These are phyloP conservation scores for Geodia barretti DNA, from an alignment of 37 sponge, comb jelly and placozoan species.

Conservation along the genomic window DNA sequence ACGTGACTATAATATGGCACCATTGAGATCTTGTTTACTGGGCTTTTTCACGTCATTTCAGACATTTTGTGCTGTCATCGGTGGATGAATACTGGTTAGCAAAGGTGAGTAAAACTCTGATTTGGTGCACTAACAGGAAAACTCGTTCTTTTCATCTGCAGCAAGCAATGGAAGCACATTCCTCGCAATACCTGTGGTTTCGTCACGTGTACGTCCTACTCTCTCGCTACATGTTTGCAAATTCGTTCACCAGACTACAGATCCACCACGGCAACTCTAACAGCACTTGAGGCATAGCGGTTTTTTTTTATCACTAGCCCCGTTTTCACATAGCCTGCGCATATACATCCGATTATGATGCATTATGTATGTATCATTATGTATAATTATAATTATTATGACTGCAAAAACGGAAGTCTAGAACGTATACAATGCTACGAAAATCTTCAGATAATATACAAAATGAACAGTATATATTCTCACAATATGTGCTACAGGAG, in stretches of 20 bases:
- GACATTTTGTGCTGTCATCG: slow-evolving; percentile 11
- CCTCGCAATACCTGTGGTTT: slow-evolving; percentile 85
- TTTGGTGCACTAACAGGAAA: background rate
- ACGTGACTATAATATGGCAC: background rate
- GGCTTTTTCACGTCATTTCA: background rate
- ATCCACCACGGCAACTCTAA: no score
- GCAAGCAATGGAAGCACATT: slow-evolving; percentile 73
- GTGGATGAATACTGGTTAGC: slow-evolving; percentile 5
- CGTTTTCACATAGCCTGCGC: background rate
- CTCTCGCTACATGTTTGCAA: slow-evolving; percentile 85
- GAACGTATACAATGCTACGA: no score
- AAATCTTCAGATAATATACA: no score
- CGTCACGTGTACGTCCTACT: slow-evolving; percentile 76
- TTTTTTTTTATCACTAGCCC: no score
- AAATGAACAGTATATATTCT: no score
- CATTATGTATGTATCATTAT: no score
- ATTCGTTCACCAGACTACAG: slow-evolving; percentile 54
- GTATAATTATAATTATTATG: no score
- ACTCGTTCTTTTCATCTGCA: background rate
- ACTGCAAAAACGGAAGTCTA: no score
- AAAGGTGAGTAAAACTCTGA: slow-evolving; percentile 24
- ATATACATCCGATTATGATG: background rate
- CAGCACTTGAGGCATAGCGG: background rate
- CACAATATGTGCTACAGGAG: no score
- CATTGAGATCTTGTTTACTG: background rate